Base-by-base conservation (phyloP, 2,113 vertebrate species). In the Trematomus loennbergii region DNA sequence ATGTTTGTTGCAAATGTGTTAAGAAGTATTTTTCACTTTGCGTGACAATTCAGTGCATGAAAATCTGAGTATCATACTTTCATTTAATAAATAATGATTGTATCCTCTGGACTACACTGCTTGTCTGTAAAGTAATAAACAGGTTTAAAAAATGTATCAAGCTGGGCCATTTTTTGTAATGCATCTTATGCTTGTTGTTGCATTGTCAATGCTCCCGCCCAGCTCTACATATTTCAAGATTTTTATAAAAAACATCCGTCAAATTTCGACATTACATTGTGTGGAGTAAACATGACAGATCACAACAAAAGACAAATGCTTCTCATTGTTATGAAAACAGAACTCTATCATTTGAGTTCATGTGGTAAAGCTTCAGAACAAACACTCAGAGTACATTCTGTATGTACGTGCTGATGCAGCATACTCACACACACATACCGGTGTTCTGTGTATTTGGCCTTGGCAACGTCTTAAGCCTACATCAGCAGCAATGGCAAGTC, bases 401-500 rank as follows among this genome's bases (percentile, higher is more conserved):
- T 79, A 36, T 85, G 69, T 64, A 73, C 65, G 18, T 73, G 73
- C 73, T 73, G 78, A 59, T 61, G 45, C 77, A 81, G 72, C 60
- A 66, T 3, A 71, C 25, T 11, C 43, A 40, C 54, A 72, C 75
- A 79, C 40, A 40, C 36, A 40, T 8, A 76, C 53, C 62, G 25
- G 13, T 12, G 43, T 46, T 69, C 60, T 80, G n/a, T 71, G 33
- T 16, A 45, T 83, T 72, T 79, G 63, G 58, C 49, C 57, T 66
- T 72, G 55, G 61, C 36, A 85, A 50, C 4, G 48, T 40, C 36
- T 79, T 61, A 22, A 57, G 22, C 67, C n/a, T n/a, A 69, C 74
- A 78, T 85, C 79, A 90, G 83, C 72, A 88, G 66, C 61, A 43
- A 40, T 29, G 71, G 58, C 89, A 89, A 65, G 93, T 86, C 83